phyloP scores from a whole-genome alignment of 1,140 invertebrate species.

The Pseudomyrmex flavicornis region DNA sequence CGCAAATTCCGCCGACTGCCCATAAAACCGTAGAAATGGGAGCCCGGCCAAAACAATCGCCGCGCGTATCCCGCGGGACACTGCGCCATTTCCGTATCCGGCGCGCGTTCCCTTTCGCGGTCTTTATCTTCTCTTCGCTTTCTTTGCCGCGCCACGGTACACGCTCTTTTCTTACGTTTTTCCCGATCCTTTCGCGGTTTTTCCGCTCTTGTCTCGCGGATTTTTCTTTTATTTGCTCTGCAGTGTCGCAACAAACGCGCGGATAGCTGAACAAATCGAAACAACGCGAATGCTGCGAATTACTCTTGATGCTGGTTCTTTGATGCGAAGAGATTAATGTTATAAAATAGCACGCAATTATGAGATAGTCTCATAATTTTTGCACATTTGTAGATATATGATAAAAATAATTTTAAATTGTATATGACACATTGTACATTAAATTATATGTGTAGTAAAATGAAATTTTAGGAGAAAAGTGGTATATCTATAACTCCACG shows the following conservation, averaged over 20 bases:
- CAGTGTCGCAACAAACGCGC: not conserved
- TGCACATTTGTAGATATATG: no score
- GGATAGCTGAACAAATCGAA: conserved; percentile 1
- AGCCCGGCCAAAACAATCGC: conserved; percentile 74
- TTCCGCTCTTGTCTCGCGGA: conserved; percentile 19
- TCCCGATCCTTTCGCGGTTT: conserved; percentile 6
- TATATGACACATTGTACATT: no score
- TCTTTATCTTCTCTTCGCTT: not conserved
- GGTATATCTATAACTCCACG: no score
- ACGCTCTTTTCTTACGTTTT: conserved; percentile 52
- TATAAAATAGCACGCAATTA: no score
- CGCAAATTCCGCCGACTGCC: conserved; percentile 72
- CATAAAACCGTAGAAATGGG: conserved; percentile 73
- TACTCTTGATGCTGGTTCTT: not conserved
- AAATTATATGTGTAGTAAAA: no score
- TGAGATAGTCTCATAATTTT: no score
- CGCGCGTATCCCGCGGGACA: conserved; percentile 70
- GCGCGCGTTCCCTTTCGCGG: not conserved
- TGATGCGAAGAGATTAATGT: no score
- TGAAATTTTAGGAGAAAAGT: no score
- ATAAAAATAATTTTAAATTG: no score
- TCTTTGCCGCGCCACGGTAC: not conserved
- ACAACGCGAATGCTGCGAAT: not conserved
- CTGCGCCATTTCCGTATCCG: conserved; percentile 71
- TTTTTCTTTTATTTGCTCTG: not conserved